Base-by-base conservation (phyloP, 2,888 invertebrate genomes). In the Drosophila meridionalis region DNA sequence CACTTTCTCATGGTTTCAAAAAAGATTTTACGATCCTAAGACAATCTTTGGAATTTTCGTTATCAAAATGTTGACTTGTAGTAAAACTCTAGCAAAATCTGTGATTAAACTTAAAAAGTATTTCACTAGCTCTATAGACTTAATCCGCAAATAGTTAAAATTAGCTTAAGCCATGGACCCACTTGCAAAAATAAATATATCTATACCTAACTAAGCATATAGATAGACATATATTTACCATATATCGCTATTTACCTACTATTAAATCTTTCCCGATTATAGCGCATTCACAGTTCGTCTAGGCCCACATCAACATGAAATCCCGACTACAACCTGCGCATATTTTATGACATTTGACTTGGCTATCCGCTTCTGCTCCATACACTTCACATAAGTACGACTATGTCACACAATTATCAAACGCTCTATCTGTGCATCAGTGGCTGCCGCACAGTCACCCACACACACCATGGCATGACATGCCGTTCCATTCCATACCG, bases 401-500 rank as follows among this genome's bases (percentile, higher is more conserved):
- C 47, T 72, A 78, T 83, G 82, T 76, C 83, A 83, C 81, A 83
- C 83, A 85, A 80, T 85, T 87, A 87, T 85, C 76, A 87, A 76
- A 84, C 69, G 73, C 75, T 83, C 73, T 83, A 83, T 82, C 87
- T 87, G 77, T 83, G 87, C 87, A 85, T 81, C 77, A 69, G 69
- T 55, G 45, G 67, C 45, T 48, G 48, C 36, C 62, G 38, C 42
- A 45, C 64, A 38, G 52, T 20, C 38, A 5, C 9, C 4, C 20
- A 28, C 30, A 30, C 57, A 52, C 58, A 38, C 20, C 20, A 20
- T 20, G 20, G 20, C 20, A 20, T 20, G 20, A 20, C 20, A 20
- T 20, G 20, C 20, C 20, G 20, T 20, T 20, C 20, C 57, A 56
- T 32, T 32, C 50, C 32, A 50, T 36, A 0, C 1, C 3, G 1